These are phyloP conservation scores for Itoplectis maculator DNA, from an alignment of 2,888 invertebrate genomes.

Conservation along the genomic window DNA sequence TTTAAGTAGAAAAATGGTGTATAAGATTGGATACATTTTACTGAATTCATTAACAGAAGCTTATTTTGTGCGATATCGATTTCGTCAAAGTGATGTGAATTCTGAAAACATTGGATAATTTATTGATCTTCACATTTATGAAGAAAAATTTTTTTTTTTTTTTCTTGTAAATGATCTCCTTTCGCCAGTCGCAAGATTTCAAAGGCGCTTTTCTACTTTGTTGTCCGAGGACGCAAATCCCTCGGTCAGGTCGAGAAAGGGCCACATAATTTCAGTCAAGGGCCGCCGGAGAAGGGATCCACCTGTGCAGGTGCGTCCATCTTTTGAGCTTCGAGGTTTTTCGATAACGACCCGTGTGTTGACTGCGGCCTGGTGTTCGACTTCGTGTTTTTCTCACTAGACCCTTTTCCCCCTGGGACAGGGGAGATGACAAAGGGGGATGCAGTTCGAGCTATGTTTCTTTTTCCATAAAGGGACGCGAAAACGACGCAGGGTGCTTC, in stretches of 20 bases:
- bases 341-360: conserved; percentile 48
- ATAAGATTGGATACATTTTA: no score
- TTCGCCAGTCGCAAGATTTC: background rate
- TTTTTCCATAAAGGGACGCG: conserved; percentile 6
- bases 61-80: no score
- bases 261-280: background rate
- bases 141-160: no score
- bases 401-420: background rate
- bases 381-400: conserved; percentile 54
- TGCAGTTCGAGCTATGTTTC: conserved; percentile 17
- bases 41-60: no score
- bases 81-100: no score
- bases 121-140: no score
- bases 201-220: background rate
- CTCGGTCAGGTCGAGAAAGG: conserved; percentile 15
- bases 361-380: conserved; percentile 44
- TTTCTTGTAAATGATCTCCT: background rate
- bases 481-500: no score
- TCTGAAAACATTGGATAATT: no score
- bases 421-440: conserved; percentile 2
- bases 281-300: background rate
- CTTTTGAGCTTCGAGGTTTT: conserved; percentile 22
- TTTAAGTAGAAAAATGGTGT: background rate
- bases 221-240: background rate
- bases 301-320: conserved; percentile 43